A percentile compares a stretch with the other conserved stretches of the same genome.
Evolutionary conservation across 2,113 vertebrate species (phyloP).

Genomic region (Sprattus sprattus): DNA sequence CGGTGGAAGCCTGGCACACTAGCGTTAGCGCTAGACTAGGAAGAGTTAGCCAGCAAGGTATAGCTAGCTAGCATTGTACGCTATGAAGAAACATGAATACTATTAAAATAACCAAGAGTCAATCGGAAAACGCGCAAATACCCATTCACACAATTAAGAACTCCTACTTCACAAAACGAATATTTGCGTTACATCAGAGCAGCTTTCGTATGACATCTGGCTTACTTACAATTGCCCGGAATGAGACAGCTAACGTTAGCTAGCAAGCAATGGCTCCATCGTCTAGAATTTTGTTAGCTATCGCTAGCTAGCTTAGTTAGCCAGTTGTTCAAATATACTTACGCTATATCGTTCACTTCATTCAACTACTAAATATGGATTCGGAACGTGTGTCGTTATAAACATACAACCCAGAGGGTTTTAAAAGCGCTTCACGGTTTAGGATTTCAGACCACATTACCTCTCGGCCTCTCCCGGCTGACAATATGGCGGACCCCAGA

Average conservation of each 20-base stretch:
- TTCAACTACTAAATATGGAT: neutral
- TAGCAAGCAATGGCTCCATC: slow-evolving; percentile 8
- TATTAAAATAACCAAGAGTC: neutral
- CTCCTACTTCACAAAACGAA: neutral
- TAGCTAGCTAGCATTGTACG: neutral
- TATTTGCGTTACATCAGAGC: neutral
- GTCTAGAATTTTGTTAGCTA: slow-evolving; percentile 9
- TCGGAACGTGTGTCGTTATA: neutral
- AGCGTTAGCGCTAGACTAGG: neutral
- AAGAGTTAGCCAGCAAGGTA: neutral
- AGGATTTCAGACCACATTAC: slow-evolving; percentile 38
- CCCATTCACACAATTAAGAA: neutral
- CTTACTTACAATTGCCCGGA: neutral
- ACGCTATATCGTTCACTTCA: neutral
- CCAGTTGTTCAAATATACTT: neutral
- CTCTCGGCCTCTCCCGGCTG: slow-evolving; percentile 48
- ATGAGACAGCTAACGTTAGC: neutral
- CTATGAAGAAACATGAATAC: neutral
- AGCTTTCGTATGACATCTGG: neutral
- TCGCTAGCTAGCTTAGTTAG: neutral
- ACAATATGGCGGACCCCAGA: slow-evolving; percentile 52
- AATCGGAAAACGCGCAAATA: neutral
- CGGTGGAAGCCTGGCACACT: slow-evolving; percentile 24
- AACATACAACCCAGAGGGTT: neutral
- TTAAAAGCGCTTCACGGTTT: neutral